phyloP scores from a whole-genome alignment of 1,140 invertebrate species.

The Helicoverpa armigera region DNA sequence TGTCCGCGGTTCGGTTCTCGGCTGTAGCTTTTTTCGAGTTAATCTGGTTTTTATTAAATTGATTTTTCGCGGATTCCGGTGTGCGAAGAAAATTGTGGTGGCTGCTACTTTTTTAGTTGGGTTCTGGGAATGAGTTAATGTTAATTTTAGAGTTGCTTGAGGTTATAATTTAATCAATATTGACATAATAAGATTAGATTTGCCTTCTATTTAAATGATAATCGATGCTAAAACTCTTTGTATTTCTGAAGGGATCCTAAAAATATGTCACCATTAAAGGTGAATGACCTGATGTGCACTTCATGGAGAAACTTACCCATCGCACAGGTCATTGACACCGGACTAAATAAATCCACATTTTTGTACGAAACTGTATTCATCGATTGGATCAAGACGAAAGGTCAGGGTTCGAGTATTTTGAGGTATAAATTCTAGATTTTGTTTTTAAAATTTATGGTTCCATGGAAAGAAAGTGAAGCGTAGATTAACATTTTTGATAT shows the following conservation, averaged over 20 bases:
- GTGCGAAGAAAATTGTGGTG: conserved; percentile 13
- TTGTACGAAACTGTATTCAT: conserved; percentile 36
- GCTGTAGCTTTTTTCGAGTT: conserved; percentile 27
- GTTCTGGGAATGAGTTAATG: neutral
- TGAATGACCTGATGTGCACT: conserved; percentile 43
- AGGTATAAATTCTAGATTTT: conserved; percentile 5
- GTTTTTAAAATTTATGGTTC: neutral
- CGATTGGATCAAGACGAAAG: conserved; percentile 34
- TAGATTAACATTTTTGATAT: no score
- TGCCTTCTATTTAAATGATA: no score
- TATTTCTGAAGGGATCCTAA: conserved; percentile 9
- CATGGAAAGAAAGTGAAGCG: no score
- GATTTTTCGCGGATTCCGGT: conserved; percentile 28
- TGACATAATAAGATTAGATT: neutral
- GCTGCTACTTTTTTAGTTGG: conserved; percentile 8
- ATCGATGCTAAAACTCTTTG: neutral
- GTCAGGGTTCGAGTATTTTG: conserved; percentile 24
- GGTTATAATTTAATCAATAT: neutral
- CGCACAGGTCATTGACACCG: conserved; percentile 22
- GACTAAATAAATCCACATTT: conserved; percentile 41
- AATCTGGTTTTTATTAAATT: conserved; percentile 45
- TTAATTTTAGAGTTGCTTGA: neutral
- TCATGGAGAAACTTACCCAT: conserved; percentile 28
- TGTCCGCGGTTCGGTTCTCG: conserved; percentile 25
- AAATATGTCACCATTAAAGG: conserved; percentile 43